phyloP scores from a whole-genome alignment of 2,888 invertebrate species.

The Cerceris rybyensis region DNA sequence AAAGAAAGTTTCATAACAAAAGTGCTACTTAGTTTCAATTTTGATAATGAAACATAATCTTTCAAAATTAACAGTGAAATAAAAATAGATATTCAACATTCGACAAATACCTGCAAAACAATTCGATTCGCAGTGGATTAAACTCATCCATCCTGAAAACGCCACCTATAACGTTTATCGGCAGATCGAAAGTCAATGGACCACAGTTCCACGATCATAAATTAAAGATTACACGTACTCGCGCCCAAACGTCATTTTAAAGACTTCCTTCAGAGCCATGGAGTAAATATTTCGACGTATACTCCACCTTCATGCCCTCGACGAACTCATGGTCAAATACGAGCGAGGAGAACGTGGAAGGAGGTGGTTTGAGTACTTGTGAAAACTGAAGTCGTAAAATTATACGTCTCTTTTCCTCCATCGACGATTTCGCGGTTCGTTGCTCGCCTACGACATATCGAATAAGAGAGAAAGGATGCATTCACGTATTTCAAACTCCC shows the following conservation, averaged over 20 bases:
- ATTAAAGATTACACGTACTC: too few relatives aligned
- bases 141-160: too few relatives aligned
- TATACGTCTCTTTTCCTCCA: slow-evolving; percentile 30
- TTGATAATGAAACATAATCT: too few relatives aligned
- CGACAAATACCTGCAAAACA: too few relatives aligned
- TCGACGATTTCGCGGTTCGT: slow-evolving; percentile 42
- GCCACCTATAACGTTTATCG: background rate
- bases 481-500: slow-evolving; percentile 30
- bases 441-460: slow-evolving; percentile 15
- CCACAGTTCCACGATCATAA: slow-evolving; percentile 13
- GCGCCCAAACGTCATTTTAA: background rate
- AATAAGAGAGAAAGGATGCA: slow-evolving; percentile 24
- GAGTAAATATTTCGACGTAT: slow-evolving; percentile 1
- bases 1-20: too few relatives aligned
- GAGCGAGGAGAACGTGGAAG: slow-evolving; percentile 1
- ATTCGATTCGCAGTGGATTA: too few relatives aligned
- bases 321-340: background rate
- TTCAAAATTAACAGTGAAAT: too few relatives aligned
- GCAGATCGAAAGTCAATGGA: background rate
- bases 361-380: slow-evolving; percentile 9
- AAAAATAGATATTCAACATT: too few relatives aligned
- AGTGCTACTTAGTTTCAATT: too few relatives aligned
- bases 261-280: background rate
- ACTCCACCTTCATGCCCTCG: background rate
- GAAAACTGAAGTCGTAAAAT: slow-evolving; percentile 55